Base-by-base conservation (phyloP, 1,140 invertebrate species). In the Zaprionus lachaisei region DNA sequence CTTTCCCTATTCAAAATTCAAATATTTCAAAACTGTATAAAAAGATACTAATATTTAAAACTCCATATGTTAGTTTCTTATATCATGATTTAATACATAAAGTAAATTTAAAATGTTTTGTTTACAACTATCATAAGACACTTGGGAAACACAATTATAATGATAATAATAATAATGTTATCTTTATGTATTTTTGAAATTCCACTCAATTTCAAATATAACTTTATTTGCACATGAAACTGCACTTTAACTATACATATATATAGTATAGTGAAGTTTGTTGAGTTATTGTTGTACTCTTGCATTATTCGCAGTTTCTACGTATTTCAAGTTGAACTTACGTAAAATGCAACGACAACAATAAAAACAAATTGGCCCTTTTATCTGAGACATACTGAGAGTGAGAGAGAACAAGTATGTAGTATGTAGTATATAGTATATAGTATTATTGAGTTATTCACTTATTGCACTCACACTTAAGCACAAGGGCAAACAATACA, bases 331-430 rank as follows among this genome's bases (percentile, higher is more conserved):
- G 63, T 68, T 57, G 28, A 47, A 51, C 72, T 83, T 83, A 83
- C 61, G 77, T 83, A 83, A 83, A 83, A 67, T 80, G 37, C 61
- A 63, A 64, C 24, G 75, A 72, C 26, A 71, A 47, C 41, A 77
- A 26, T 26, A 56, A 57, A 9, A 31, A 65, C 63, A 65, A 76
- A 47, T 77, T 83, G 72, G 77, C 81, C 72, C 81, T 72, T 73
- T 83, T 71, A 63, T 75, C 24, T 26, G 24, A 26, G 24, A 26
- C 51, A 63, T 2, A 14, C 6, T 44, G 34, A 63, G n/a, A 28
- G 22, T 56, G 4, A 71, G 22, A 64, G 20, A 64, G 31, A 34
- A 11, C 31, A 34, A 34, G 2, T 11, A 34, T 34, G 9, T 9
- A 26, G 5, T 11, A 31, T 31, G 3, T 9, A 26, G 5, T 26